phyloP scores from a whole-genome alignment of 2,113 vertebrate species.

The Macrotus californicus region DNA sequence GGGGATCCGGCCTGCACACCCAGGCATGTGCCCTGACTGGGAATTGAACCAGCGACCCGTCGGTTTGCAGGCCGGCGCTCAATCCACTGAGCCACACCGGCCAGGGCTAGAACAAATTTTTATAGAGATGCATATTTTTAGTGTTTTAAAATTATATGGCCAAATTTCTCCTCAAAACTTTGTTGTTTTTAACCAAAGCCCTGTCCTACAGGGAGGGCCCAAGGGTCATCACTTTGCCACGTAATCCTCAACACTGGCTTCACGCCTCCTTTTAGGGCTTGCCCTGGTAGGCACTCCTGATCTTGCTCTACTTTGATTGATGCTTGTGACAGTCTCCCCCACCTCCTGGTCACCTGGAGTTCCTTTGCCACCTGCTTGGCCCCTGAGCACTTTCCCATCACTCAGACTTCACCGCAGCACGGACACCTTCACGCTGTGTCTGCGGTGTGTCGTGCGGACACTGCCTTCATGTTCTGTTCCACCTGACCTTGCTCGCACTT shows the following conservation, averaged over 20 bases:
- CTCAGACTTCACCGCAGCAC: accelerated
- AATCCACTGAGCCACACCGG: too few species aligned
- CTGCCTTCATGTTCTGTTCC: not conserved
- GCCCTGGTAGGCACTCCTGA: too few species aligned
- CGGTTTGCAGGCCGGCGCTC: too few species aligned
- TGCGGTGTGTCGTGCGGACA: not conserved
- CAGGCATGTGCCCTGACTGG: too few species aligned
- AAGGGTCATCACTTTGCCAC: not conserved
- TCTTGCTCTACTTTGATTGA: not conserved
- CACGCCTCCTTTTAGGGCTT: not conserved
- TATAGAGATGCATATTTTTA: not conserved
- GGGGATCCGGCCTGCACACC: too few species aligned
- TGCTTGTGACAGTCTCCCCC: not conserved
- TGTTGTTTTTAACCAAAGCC: not conserved
- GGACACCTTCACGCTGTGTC: not conserved
- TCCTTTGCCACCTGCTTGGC: not conserved
- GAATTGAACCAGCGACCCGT: too few species aligned
- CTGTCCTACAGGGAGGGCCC: not conserved
- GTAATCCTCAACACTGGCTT: too few species aligned
- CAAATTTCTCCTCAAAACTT: not conserved
- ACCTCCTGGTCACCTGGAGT: too few species aligned
- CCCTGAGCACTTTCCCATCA: accelerated
- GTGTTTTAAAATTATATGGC: not conserved
- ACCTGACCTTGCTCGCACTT: not conserved
- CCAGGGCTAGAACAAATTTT: not conserved